A percentile compares a stretch with the other conserved stretches of the same genome.
Evolutionary conservation across 2,797 vertebrate species (phyloP).

Genomic region (Pantherophis alleghaniensis): DNA sequence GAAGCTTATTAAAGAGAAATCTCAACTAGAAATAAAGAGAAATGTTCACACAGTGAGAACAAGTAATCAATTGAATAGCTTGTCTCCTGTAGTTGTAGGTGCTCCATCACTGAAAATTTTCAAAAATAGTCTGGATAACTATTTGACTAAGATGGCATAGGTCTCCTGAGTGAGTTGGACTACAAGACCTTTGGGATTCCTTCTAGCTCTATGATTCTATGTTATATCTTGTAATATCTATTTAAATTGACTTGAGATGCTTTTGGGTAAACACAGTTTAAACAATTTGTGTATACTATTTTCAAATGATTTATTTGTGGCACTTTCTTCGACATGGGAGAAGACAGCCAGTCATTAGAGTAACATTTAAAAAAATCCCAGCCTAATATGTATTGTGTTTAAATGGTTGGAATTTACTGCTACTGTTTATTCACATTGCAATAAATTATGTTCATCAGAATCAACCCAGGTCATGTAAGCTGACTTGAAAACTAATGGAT

Average conservation of each 20-base stretch:
- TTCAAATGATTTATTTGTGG: constrained; percentile 58
- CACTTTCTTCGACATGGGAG: constrained; percentile 52
- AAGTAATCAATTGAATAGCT: neutral
- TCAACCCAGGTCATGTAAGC: constrained; percentile 71
- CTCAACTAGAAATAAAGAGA: neutral
- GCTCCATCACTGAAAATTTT: neutral
- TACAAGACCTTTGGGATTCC: neutral
- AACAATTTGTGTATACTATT: constrained; percentile 45
- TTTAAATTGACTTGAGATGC: constrained; percentile 24
- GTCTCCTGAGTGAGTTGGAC: neutral
- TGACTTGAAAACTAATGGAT: constrained; percentile 58
- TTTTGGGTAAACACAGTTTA: constrained; percentile 54
- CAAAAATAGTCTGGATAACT: neutral
- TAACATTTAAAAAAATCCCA: constrained; percentile 45
- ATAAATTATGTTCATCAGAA: constrained; percentile 71
- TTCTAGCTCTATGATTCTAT: neutral
- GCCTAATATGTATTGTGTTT: constrained; percentile 65
- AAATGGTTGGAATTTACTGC: constrained; percentile 66
- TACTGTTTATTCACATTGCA: constrained; percentile 71
- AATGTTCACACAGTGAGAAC: neutral
- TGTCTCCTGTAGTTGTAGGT: neutral
- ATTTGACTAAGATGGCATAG: neutral
- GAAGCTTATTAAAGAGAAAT: neutral
- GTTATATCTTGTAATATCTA: neutral
- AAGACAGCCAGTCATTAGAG: constrained; percentile 56